Evolutionary conservation across 2,797 vertebrate species (phyloP), one percentile per base, ranked within the genome.

Genomic region (Sebastes taczanowskii): DNA sequence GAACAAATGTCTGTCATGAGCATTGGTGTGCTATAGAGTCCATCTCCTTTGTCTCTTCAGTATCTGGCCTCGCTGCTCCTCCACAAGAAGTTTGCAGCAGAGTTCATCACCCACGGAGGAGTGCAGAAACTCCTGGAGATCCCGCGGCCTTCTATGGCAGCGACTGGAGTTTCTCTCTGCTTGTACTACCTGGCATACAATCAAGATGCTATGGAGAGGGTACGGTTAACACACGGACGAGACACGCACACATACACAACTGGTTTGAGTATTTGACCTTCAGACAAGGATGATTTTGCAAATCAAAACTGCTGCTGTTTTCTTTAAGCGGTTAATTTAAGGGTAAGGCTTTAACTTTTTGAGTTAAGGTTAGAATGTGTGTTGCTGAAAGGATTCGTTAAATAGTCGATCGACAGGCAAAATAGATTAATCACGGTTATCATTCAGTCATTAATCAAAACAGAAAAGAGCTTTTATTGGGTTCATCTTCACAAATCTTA

Each of bases 151-250:
- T 99, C 98, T 1, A 98, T 99, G 97, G 98, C 98, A 58, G 97
- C 98, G 0, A 99, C 98, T 0, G 98, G 98, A 5, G 97, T 99
- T 1, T 99, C 98, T 3, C 97, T 99, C 89, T 99, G 98, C 66
- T 94, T 99, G 18, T 99, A 99, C 92, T 99, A 99, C 78, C 93
- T 99, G 82, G 98, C 98, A 0, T 99, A 99, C 89, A 99, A 99
- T 84, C 98, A 99, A 85, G 98, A 99, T 71, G 97, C 98, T 10
- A 98, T 99, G 97, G 98, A 99, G 94, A 92, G 98, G 95, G 98
- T 99, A 92, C 90, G 94, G 1, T 13, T 5, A 20, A 88, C 10
- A 29, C 18, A 7, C 53, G 2, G 8, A 53, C 14, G 32, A 20
- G 6, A 32, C 0, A 6, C 22, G 30, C 18, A 52, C n/a, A 58